Evolutionary conservation across 1,140 invertebrate genomes (phyloP).

Genomic region (Littorina saxatilis): DNA sequence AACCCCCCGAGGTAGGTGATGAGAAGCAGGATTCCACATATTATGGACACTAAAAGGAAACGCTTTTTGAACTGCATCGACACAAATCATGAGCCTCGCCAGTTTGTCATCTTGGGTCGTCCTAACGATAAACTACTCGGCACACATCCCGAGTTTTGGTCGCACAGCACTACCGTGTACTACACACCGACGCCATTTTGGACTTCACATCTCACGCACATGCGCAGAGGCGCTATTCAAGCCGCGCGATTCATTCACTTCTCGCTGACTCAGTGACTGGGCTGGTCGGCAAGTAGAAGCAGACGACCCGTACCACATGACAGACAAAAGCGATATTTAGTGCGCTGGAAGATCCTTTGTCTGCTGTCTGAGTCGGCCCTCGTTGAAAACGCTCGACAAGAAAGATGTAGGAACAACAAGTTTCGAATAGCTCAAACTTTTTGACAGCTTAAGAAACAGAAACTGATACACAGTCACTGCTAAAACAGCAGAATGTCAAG

Average conservation of each 20-base stretch:
- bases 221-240: constrained; percentile 25
- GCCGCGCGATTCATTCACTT: constrained; percentile 36
- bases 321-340: background rate
- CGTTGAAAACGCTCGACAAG: constrained; percentile 4
- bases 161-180: constrained; percentile 1
- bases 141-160: background rate
- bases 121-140: constrained; percentile 18
- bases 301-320: background rate
- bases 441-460: background rate
- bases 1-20: constrained; percentile 89
- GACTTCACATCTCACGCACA: constrained; percentile 26
- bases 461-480: background rate
- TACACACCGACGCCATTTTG: constrained; percentile 32
- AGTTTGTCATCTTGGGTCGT: constrained; percentile 42
- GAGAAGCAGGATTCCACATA: constrained; percentile 88
- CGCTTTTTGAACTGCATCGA: constrained; percentile 89
- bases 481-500: background rate
- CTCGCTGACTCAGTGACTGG: background rate
- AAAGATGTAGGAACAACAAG: background rate
- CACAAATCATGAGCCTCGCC: constrained; percentile 47
- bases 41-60: constrained; percentile 85
- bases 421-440: background rate
- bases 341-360: background rate
- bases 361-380: background rate
- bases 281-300: constrained; percentile 13